Conservation (phyloP, 2,113 vertebrate species). For the Thomomys bottae region DNA sequence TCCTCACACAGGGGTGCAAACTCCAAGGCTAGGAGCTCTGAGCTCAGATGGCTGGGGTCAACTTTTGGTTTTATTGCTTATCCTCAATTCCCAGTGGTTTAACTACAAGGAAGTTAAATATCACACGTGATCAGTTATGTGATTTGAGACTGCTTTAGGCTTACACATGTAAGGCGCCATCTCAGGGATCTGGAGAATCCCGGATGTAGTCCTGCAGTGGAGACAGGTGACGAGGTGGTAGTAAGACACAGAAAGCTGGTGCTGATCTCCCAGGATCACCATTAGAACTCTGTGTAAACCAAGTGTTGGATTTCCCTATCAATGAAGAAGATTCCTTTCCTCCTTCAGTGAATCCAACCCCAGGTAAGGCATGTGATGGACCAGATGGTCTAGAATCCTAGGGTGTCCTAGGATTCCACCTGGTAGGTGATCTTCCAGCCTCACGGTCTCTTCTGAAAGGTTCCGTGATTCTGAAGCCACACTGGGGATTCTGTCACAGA, state of each 20-base stretch:
- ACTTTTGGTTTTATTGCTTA: background rate
- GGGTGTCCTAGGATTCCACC: background rate
- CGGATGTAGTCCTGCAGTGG: background rate
- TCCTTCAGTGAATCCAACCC: background rate
- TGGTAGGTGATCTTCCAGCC: background rate
- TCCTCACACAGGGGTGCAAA: background rate
- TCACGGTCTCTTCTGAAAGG: background rate
- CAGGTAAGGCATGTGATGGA: background rate
- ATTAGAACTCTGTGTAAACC: background rate
- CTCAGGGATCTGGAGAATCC: background rate
- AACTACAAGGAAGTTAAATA: background rate
- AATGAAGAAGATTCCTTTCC: background rate
- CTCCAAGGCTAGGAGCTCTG: background rate
- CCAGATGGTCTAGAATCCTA: slow-evolving; percentile 4
- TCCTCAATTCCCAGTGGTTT: background rate
- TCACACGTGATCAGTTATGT: background rate
- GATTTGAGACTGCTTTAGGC: background rate
- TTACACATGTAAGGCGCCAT: background rate
- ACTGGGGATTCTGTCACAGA: background rate
- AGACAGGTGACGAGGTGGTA: no score
- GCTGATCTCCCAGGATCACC: background rate
- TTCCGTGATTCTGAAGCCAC: background rate
- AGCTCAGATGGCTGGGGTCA: background rate
- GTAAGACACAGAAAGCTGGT: background rate
- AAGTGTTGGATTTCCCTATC: background rate